phyloP scores from a whole-genome alignment of 2,797 vertebrate genomes.

The Sebastes hubbsi region DNA sequence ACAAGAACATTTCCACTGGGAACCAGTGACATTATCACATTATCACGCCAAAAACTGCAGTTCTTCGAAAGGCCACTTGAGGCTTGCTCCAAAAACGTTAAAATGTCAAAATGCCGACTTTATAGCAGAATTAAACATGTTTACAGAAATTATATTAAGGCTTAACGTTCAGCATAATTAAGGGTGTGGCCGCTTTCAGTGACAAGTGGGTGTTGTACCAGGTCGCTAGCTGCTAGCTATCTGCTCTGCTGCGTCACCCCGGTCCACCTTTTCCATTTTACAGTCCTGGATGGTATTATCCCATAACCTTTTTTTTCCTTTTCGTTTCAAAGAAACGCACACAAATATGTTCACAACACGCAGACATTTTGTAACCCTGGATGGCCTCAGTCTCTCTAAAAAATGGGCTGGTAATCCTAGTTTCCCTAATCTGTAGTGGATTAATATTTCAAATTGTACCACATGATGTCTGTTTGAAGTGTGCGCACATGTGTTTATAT shows the following conservation, averaged over 20 bases:
- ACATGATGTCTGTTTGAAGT: constrained; percentile 11
- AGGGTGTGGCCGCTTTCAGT: too few species aligned
- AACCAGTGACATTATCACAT: too few species aligned
- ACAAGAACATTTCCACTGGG: neutral
- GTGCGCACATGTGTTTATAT: neutral
- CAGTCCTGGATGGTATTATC: neutral
- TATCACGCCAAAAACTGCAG: too few species aligned
- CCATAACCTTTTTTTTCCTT: neutral
- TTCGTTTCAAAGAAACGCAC: neutral
- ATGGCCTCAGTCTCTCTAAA: neutral
- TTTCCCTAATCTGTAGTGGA: constrained; percentile 43
- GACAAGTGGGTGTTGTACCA: too few species aligned
- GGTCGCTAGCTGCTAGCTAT: too few species aligned
- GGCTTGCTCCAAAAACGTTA: too few species aligned
- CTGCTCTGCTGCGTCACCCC: too few species aligned
- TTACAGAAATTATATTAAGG: too few species aligned
- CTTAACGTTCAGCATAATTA: too few species aligned
- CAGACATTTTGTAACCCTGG: neutral
- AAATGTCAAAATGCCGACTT: too few species aligned
- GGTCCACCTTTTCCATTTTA: neutral
- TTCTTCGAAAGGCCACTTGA: too few species aligned
- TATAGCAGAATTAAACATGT: too few species aligned
- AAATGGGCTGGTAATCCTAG: constrained; percentile 28
- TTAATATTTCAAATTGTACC: constrained; percentile 28
- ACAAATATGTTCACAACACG: neutral